These are phyloP conservation scores for Glyptemys insculpta DNA, from an alignment of 2,797 vertebrate species.

Conservation along the genomic window DNA sequence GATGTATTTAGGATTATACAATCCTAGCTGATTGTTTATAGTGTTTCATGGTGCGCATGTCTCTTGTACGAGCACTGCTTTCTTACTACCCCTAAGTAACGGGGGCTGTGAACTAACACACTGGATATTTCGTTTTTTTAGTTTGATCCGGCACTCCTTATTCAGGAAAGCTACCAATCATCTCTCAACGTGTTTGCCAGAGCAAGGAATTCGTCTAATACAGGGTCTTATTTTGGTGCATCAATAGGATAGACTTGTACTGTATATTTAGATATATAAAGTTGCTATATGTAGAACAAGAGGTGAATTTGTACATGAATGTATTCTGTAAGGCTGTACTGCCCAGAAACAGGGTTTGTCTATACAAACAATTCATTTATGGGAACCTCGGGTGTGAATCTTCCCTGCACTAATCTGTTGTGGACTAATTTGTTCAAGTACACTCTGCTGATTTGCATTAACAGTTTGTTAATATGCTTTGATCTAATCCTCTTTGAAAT, in stretches of 20 bases:
- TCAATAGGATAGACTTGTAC: background rate
- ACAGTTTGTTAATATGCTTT: background rate
- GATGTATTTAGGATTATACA: background rate
- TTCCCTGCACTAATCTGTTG: background rate
- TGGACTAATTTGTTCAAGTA: background rate
- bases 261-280: background rate
- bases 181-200: background rate
- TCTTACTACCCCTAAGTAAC: background rate
- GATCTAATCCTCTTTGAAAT: background rate
- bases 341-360: background rate
- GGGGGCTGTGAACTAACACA: background rate
- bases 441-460: background rate
- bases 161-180: background rate
- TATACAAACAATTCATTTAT: background rate
- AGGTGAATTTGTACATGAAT: background rate
- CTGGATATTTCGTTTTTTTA: background rate
- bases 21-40: background rate
- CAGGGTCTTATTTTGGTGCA: background rate
- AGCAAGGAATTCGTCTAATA: background rate
- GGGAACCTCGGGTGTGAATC: background rate
- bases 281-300: conserved; percentile 39
- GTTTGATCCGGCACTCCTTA: background rate
- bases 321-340: background rate
- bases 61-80: background rate
- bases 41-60: background rate